Percentiles rank a stretch among this genome's conserved stretches.
Evolutionary conservation across 2,113 vertebrate species (phyloP).

Genomic region (Sminthopsis crassicaudata): DNA sequence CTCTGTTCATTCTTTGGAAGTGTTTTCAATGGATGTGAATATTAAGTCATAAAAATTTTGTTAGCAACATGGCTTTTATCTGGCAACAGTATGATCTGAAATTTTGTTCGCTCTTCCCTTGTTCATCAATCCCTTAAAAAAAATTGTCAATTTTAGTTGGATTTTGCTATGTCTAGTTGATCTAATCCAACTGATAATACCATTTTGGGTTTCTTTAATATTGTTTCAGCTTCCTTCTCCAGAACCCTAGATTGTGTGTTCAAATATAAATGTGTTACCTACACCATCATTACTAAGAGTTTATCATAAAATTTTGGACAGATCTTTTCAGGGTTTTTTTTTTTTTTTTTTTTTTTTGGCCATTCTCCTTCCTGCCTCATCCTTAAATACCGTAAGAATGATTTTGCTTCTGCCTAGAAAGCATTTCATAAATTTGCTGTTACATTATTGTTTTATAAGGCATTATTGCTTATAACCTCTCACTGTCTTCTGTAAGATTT

Average conservation of each 20-base stretch:
- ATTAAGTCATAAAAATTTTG: background rate
- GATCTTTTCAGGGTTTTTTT: background rate
- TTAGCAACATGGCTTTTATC: background rate
- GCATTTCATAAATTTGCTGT: background rate
- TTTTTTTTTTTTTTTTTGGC: too few species aligned
- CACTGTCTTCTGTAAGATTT: background rate
- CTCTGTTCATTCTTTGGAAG: background rate
- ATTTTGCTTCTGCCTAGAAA: background rate
- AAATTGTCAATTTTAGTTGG: background rate
- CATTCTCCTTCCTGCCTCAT: background rate
- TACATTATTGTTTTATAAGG: background rate
- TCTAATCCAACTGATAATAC: background rate
- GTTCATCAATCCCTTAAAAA: background rate
- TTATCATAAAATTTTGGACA: background rate
- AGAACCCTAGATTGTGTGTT: background rate
- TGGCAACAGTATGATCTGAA: background rate
- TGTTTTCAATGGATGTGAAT: background rate
- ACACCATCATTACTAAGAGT: background rate
- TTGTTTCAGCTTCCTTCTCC: background rate
- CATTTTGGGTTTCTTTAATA: background rate
- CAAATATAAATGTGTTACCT: background rate
- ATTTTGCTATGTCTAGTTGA: background rate
- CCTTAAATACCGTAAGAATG: background rate
- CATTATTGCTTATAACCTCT: background rate
- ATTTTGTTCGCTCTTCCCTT: background rate